A percentile compares a stretch with the other conserved stretches of the same genome.
Conservation (phyloP, 2,797 vertebrate species). For the Phaenicophaeus curvirostris region DNA sequence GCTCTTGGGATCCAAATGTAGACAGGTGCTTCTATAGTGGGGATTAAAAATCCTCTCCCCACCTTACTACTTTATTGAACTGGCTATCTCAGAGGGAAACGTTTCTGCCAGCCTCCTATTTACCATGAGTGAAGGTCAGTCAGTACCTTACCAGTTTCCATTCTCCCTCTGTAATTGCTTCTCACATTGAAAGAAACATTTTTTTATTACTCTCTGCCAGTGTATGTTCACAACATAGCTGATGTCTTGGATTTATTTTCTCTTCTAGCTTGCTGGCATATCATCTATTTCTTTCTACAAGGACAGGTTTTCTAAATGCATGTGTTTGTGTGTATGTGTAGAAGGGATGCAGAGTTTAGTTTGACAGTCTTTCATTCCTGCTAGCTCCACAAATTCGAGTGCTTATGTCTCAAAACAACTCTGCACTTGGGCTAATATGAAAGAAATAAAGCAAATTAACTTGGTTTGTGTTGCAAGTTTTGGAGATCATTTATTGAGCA, state of each 20-base stretch:
- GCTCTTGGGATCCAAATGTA: neutral
- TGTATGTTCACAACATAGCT: neutral
- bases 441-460: neutral
- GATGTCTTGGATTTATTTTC: neutral
- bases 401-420: neutral
- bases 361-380: neutral
- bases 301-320: neutral
- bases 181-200: neutral
- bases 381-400: neutral
- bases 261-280: neutral
- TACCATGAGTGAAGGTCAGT: neutral
- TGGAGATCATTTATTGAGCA: neutral
- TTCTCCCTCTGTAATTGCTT: slow-evolving; percentile 14
- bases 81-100: neutral
- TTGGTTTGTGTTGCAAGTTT: neutral
- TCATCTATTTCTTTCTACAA: neutral
- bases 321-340: neutral
- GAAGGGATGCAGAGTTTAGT: neutral
- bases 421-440: neutral
- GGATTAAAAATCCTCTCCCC: neutral
- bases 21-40: neutral
- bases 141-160: neutral
- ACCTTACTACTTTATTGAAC: neutral
- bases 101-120: neutral
- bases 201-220: neutral